These are phyloP conservation scores for Drosophila picticornis DNA, from an alignment of 2,888 invertebrate species.

Conservation along the genomic window DNA sequence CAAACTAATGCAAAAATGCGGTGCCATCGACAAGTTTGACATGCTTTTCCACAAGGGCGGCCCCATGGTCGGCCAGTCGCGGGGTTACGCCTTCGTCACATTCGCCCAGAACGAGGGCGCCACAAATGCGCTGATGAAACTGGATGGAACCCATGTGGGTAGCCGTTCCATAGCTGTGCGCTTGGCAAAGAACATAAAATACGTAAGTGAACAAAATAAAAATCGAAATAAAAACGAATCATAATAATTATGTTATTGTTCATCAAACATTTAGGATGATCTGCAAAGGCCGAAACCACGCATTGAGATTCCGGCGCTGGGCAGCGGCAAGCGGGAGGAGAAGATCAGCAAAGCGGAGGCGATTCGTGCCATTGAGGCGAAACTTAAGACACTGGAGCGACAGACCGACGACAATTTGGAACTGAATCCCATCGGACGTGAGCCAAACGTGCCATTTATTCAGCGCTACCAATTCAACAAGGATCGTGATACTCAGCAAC, in stretches of 20 bases:
- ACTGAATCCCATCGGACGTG: conserved; percentile 87
- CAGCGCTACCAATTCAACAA: conserved; percentile 88
- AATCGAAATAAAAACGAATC: not conserved
- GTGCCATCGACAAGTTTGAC: conserved; percentile 97
- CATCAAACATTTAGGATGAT: conserved; percentile 88
- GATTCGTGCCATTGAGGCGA: conserved; percentile 95
- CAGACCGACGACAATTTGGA: conserved; percentile 91
- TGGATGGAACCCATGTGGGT: conserved; percentile 92
- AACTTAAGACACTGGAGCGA: conserved; percentile 91
- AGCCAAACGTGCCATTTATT: conserved; percentile 88
- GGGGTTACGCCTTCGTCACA: conserved; percentile 97
- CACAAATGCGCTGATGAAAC: conserved; percentile 88
- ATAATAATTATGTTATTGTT: not conserved
- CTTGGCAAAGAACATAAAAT: conserved; percentile 91
- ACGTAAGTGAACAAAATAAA: conserved; percentile 85
- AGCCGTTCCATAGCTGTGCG: conserved; percentile 91
- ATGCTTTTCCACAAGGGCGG: conserved; percentile 97
- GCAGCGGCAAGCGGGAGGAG: conserved; percentile 87
- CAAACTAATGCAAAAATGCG: conserved; percentile 98
- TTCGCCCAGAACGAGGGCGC: conserved; percentile 89
- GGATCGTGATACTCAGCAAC: conserved; percentile 72
- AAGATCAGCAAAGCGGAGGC: conserved; percentile 92
- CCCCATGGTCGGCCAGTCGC: conserved; percentile 93
- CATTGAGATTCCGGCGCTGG: conserved; percentile 91
- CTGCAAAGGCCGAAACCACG: conserved; percentile 91